These are phyloP conservation scores for Neostethus bicornis DNA, from an alignment of 2,797 vertebrate species.

Conservation along the genomic window DNA sequence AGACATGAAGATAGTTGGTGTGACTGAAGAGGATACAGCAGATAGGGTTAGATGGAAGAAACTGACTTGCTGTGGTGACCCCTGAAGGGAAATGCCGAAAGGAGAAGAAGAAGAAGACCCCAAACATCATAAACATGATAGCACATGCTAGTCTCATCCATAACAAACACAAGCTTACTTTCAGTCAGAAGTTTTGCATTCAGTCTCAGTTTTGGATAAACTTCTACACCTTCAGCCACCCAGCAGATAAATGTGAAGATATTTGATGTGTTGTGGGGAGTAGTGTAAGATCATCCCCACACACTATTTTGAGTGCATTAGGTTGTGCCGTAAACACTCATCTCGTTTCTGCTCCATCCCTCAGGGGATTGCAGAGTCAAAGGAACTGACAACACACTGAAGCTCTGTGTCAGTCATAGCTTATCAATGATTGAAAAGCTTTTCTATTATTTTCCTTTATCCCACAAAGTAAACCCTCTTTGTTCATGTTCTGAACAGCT, in stretches of 20 bases:
- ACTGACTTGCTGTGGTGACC: too few relatives aligned
- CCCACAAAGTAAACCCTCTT: slow-evolving; percentile 28
- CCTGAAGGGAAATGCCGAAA: too few relatives aligned
- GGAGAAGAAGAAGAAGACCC: too few relatives aligned
- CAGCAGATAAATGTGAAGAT: not conserved
- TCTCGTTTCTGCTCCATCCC: slow-evolving; percentile 31
- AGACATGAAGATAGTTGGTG: too few relatives aligned
- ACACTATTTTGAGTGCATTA: slow-evolving; percentile 20
- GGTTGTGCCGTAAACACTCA: slow-evolving; percentile 31
- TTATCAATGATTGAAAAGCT: slow-evolving; percentile 59
- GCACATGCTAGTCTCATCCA: not conserved
- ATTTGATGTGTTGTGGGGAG: slow-evolving; percentile 18
- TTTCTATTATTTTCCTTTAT: slow-evolving; percentile 30
- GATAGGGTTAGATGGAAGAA: too few relatives aligned
- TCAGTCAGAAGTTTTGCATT: not conserved
- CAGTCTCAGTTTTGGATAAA: not conserved
- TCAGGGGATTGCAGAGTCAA: slow-evolving; percentile 23
- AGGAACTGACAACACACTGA: slow-evolving; percentile 29
- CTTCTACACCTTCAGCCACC: not conserved
- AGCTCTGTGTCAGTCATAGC: slow-evolving; percentile 45
- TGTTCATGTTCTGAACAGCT: slow-evolving; percentile 13
- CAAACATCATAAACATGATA: too few relatives aligned
- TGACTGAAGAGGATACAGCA: too few relatives aligned
- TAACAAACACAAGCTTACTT: not conserved
- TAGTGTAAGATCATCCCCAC: slow-evolving; percentile 25